phyloP scores from a whole-genome alignment of 2,113 vertebrate species.

The Piaya cayana region DNA sequence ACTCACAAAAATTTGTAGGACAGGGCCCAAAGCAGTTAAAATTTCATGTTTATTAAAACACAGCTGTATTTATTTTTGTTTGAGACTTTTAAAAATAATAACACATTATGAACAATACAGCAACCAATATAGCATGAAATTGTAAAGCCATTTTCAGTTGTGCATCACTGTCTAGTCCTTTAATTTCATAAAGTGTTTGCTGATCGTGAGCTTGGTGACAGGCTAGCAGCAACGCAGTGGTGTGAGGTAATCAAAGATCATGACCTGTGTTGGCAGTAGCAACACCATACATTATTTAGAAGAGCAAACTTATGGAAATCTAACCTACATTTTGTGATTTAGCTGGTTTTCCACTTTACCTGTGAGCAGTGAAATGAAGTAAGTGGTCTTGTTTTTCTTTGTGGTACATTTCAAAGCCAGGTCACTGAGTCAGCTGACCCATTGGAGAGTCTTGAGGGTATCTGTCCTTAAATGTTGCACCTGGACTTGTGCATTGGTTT shows the following conservation, averaged over 20 bases:
- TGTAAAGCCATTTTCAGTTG: neutral
- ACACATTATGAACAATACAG: neutral
- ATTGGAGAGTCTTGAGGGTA: neutral
- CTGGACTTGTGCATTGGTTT: neutral
- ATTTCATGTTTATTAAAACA: neutral
- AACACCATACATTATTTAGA: neutral
- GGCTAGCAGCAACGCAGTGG: neutral
- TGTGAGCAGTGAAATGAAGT: neutral
- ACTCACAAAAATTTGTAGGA: neutral
- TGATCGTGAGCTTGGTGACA: neutral
- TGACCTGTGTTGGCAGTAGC: neutral
- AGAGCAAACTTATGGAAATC: neutral
- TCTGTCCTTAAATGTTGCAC: neutral
- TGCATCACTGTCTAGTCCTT: neutral
- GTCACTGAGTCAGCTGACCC: neutral
- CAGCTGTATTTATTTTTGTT: neutral
- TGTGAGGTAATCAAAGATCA: neutral
- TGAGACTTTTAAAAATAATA: neutral
- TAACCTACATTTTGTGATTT: neutral
- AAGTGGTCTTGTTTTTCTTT: neutral
- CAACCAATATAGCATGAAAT: neutral
- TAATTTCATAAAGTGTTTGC: neutral
- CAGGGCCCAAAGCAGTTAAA: neutral
- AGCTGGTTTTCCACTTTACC: neutral
- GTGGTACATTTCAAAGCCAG: neutral